Evolutionary conservation across 30 jellyfish, hydroid and myxozoan genomes (phyloP), one percentile per base, ranked within the genome.

Genomic region (Sanderia malayensis): DNA sequence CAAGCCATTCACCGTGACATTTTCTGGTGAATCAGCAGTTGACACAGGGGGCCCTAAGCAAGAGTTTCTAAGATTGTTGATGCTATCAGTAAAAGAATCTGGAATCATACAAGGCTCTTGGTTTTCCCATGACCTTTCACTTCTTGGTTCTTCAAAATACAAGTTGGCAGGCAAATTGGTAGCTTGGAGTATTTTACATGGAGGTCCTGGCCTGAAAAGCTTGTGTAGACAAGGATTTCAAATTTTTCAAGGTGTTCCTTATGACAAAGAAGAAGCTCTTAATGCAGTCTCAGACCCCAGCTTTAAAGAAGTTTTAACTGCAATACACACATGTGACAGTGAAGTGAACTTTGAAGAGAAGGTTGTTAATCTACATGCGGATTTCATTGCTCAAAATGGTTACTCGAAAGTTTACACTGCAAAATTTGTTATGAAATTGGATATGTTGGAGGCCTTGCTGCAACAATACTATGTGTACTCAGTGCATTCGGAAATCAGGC

Each of bases 181-280:
- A 21, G 76, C 84, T 27, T 72, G 84, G 77, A 47, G 84, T 57
- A 0, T 46, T 72, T 72, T 46, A 31, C 84, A 46, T 52, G 84
- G 84, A 47, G 77, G 73, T 24, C 76, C 61, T 72, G 84, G 76
- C 68, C 84, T 72, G 30, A 72, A 55, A 23, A 72, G 61, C 44
- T 55, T 72, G 73, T 47, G 59, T 72, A 49, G 25, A 41, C 53
- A 72, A 20, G 66, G 66, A 52, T 72, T 46, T 46, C 68, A 55
- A 31, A 31, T 72, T 41, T 41, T 46, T 23, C 62, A 52, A 47
- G 77, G 73, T 46, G 45, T 49, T n/a, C 21, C 27, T 15, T 72
- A 72, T 57, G 84, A 72, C 46, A 72, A 47, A 2, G 73, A 57
- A 52, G 68, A 49, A 63, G 58, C 58, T 27, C 20, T 63, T 15